These are phyloP conservation scores for Sipha maydis DNA, from an alignment of 2,888 invertebrate genomes.

Conservation along the genomic window DNA sequence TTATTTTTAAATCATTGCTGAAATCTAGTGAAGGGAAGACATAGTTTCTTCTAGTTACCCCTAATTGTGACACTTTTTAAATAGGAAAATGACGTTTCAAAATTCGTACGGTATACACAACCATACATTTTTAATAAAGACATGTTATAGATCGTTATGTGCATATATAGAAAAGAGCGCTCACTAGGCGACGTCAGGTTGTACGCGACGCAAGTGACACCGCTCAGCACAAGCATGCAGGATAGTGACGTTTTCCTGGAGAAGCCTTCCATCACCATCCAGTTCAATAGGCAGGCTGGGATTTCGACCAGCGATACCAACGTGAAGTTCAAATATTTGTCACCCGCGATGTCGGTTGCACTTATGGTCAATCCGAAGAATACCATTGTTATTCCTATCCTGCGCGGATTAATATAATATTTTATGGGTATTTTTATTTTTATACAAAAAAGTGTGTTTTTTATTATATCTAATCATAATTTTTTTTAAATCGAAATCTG, in stretches of 20 bases:
- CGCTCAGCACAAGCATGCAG: constrained; percentile 61
- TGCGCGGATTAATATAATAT: constrained; percentile 42
- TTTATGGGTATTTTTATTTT: no score
- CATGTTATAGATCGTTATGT: not conserved
- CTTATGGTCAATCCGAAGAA: constrained; percentile 81
- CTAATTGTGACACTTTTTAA: no score
- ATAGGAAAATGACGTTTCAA: no score
- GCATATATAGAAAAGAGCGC: no score
- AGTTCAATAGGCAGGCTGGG: constrained; percentile 65
- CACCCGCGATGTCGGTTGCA: constrained; percentile 78
- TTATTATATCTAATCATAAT: no score
- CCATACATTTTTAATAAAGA: not conserved
- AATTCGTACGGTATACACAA: no score
- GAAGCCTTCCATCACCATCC: constrained; percentile 62
- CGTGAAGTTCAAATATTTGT: constrained; percentile 80
- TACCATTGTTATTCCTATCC: constrained; percentile 78
- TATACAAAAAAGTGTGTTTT: no score
- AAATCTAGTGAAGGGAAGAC: no score
- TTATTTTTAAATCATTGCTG: no score
- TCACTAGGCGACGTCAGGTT: constrained; percentile 68
- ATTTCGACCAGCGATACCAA: constrained; percentile 63
- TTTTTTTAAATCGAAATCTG: no score
- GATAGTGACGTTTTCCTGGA: constrained; percentile 7
- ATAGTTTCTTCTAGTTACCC: no score
- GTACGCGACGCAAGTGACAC: constrained; percentile 70